Percentiles rank a stretch among this genome's conserved stretches.
These are phyloP conservation scores for Sesia bembeciformis DNA, from an alignment of 2,888 invertebrate species.

Conservation along the genomic window DNA sequence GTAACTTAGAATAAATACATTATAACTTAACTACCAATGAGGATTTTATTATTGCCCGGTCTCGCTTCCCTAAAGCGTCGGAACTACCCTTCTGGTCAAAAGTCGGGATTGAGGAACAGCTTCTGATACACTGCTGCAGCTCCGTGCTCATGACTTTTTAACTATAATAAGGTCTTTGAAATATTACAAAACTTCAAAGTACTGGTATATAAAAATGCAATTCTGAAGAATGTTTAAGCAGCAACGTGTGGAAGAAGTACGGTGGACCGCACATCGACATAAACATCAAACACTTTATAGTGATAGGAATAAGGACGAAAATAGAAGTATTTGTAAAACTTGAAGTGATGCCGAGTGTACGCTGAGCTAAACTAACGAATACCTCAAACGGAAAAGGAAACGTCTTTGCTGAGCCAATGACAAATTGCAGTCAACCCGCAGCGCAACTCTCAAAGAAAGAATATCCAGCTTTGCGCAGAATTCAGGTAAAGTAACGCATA, in stretches of 20 bases:
- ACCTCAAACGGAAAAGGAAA: not conserved
- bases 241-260: not conserved
- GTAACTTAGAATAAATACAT: too few relatives aligned
- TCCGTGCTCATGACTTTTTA: too few relatives aligned
- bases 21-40: too few relatives aligned
- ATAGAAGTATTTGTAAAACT: not conserved
- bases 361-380: not conserved
- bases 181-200: too few relatives aligned
- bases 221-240: not conserved
- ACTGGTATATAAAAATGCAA: not conserved
- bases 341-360: not conserved
- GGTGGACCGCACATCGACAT: not conserved
- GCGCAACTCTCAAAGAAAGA: not conserved
- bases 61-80: too few relatives aligned
- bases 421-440: constrained; percentile 16
- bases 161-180: too few relatives aligned
- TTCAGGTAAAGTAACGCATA: not conserved
- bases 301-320: not conserved
- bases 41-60: too few relatives aligned
- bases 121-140: too few relatives aligned
- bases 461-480: not conserved
- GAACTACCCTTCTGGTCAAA: too few relatives aligned
- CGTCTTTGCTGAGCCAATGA: constrained; percentile 12
- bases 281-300: not conserved
- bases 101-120: too few relatives aligned